phyloP scores from a whole-genome alignment of 2,113 vertebrate species.

The Hylia prasina region DNA sequence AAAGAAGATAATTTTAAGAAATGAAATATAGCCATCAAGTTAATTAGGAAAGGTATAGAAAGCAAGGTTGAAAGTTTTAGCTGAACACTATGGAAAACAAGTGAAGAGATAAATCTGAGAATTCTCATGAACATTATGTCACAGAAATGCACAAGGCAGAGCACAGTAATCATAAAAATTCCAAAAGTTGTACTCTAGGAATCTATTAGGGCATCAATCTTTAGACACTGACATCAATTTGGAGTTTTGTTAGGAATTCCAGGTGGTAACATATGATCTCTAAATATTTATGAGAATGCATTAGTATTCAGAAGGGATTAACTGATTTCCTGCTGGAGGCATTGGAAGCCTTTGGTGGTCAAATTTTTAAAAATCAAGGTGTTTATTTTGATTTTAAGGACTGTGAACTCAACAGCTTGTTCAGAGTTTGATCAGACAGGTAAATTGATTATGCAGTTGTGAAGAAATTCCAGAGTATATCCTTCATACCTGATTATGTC shows the following conservation, averaged over 20 bases:
- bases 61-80: not conserved
- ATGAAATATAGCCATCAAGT: not conserved
- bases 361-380: not conserved
- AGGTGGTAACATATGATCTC: not conserved
- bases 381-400: not conserved
- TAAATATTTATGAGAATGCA: not conserved
- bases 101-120: not conserved
- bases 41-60: not conserved
- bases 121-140: not conserved
- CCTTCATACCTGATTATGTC: not conserved
- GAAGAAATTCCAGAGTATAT: not conserved
- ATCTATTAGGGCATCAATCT: not conserved
- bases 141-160: not conserved
- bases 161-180: not conserved
- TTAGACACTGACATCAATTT: not conserved
- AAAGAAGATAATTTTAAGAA: not conserved
- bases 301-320: not conserved
- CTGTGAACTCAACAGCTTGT: not conserved
- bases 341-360: not conserved
- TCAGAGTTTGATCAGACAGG: not conserved
- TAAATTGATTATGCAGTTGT: not conserved
- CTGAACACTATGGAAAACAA: rapidly evolving
- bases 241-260: not conserved
- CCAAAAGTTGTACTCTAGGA: not conserved
- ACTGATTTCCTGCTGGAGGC: not conserved